phyloP scores from a whole-genome alignment of 2,888 invertebrate genomes.

The Callyntrura sp. region DNA sequence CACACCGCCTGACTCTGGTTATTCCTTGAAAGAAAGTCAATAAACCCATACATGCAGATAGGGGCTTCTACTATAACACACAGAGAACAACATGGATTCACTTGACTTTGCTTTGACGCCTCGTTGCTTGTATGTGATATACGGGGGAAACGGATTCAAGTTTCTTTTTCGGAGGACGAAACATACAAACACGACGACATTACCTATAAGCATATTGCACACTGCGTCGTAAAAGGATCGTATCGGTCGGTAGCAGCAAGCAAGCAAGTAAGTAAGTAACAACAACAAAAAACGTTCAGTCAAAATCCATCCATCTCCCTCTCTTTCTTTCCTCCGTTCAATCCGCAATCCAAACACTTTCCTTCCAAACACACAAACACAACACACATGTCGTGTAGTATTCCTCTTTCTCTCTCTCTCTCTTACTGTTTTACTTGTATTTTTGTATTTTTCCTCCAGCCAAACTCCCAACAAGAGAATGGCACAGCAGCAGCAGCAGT shows the following conservation, averaged over 20 bases:
- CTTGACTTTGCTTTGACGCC: not conserved
- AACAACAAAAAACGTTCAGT: slow-evolving; percentile 8
- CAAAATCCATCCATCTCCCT: slow-evolving; percentile 32
- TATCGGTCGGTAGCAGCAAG: not conserved
- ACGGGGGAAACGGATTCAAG: not conserved
- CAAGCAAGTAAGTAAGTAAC: not conserved
- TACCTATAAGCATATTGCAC: not conserved
- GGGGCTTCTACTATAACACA: not conserved
- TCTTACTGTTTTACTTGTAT: not conserved
- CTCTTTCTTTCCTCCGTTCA: slow-evolving; percentile 15
- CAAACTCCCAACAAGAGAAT: slow-evolving; percentile 54
- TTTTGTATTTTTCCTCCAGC: slow-evolving; percentile 5
- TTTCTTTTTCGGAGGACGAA: no score
- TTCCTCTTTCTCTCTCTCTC: not conserved
- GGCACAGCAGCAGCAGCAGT: not conserved
- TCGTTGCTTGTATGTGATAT: not conserved
- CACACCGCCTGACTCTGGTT: not conserved
- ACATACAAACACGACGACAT: no score
- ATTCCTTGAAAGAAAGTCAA: slow-evolving; percentile 76
- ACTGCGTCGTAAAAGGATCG: not conserved
- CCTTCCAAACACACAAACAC: slow-evolving; percentile 1
- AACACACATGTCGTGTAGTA: slow-evolving; percentile 4
- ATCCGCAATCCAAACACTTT: slow-evolving; percentile 47
- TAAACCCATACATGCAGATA: slow-evolving; percentile 1
- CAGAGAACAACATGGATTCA: not conserved